A percentile compares a stretch with the other conserved stretches of the same genome.
phyloP scores from a whole-genome alignment of 2,797 vertebrate genomes.

The Thalassophryne amazonica region DNA sequence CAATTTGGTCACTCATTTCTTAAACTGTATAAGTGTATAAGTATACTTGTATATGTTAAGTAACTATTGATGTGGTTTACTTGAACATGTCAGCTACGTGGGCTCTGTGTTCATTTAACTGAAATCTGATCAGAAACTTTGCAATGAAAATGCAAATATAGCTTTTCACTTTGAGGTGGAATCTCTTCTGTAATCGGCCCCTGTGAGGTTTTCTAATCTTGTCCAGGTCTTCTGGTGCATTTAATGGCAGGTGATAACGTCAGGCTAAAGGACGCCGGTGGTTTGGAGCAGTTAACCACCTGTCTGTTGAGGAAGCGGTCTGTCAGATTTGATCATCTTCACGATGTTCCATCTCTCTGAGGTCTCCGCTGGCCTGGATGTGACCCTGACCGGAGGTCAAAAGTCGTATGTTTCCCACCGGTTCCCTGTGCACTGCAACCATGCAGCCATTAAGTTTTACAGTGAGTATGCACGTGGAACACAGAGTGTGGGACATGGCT shows the following conservation, averaged over 20 bases:
- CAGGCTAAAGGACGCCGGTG: constrained; percentile 6
- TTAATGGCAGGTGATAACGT: constrained; percentile 50
- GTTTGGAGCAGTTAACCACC: constrained; percentile 43
- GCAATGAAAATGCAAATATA: no score
- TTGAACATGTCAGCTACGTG: no score
- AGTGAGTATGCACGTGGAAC: constrained; percentile 36
- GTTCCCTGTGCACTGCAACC: constrained; percentile 7
- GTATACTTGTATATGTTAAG: no score
- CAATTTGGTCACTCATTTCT: no score
- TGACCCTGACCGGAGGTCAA: constrained; percentile 46
- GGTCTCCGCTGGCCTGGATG: constrained; percentile 28
- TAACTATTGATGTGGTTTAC: no score
- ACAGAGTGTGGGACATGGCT: constrained; percentile 18
- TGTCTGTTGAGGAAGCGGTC: constrained; percentile 46
- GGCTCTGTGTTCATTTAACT: no score
- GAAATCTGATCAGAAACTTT: constrained; percentile 12
- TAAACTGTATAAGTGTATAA: no score
- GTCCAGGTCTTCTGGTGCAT: constrained; percentile 37
- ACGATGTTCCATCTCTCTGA: constrained; percentile 33
- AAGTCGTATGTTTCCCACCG: constrained; percentile 62
- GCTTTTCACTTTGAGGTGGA: constrained; percentile 9
- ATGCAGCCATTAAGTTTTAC: constrained; percentile 42
- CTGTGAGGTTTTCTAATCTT: constrained; percentile 30
- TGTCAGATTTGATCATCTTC: constrained; percentile 54
- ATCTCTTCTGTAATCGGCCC: constrained; percentile 33